Evolutionary conservation across 2,797 vertebrate genomes (phyloP), one percentile per base, ranked within the genome.

Genomic region (Hippoglossus hippoglossus): DNA sequence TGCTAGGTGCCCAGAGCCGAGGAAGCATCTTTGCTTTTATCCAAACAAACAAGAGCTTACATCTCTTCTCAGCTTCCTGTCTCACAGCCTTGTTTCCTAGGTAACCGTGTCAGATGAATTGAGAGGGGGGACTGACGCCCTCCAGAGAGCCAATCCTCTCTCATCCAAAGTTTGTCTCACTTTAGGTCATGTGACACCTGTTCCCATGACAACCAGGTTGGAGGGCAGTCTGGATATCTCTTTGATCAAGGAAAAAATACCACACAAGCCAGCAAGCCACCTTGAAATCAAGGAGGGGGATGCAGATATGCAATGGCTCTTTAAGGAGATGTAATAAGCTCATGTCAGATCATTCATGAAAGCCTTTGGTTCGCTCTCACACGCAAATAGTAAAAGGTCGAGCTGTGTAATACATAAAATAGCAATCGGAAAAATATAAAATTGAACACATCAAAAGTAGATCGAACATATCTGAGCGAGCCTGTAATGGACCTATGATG

Each of bases 191-290:
- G 92, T 95, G 93, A 93, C 88, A 91, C 88, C 87, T 86, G 94
- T 95, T 95, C 91, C 94, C 93, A 94, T 95, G 94, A 94, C 95
- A 94, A 95, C 95, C 91, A 94, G 94, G 94, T 95, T 92, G 91
- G 86, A 92, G 92, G 93, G 92, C 93, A 93, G 92, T 91, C 90
- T 83, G 89, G 88, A 74, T 89, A 92, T 93, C 89, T 87, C 90
- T 90, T 85, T 92, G 91, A 91, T 91, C 84, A 89, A 80, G 77
- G 74, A 83, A 86, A 49, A 90, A 91, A 89, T 83, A 85, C 84
- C 84, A 63, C 85, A 81, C 75, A 82, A 89, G 88, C 89, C 82
- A 83, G 85, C 60, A 50, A 90, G 86, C 87, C 81, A 83, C 84
- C 85, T 81, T 82, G 81, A 92, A 90, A 92, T 91, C 75, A 80